Evolutionary conservation across 2,888 invertebrate species (phyloP).

Genomic region (Tetragonula carbonaria): DNA sequence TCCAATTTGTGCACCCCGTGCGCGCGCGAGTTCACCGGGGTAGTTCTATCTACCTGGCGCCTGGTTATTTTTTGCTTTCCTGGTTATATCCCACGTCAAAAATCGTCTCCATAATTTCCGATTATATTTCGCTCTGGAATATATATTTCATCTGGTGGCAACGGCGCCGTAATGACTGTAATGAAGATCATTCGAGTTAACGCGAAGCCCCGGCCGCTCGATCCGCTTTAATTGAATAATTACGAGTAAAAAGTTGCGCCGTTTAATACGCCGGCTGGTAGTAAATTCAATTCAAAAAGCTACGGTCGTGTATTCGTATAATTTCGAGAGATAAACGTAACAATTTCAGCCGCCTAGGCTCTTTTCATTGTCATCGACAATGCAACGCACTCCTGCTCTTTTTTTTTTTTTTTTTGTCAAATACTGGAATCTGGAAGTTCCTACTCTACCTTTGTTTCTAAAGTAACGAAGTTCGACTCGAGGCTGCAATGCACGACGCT

Average conservation of each 20-base stretch:
- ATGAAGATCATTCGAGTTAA: slow-evolving; percentile 22
- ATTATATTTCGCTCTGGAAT: slow-evolving; percentile 33
- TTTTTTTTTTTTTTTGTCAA: no score
- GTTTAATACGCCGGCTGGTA: background rate
- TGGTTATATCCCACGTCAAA: slow-evolving; percentile 24
- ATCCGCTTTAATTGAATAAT: slow-evolving; percentile 3
- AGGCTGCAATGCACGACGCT: no score
- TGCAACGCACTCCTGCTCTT: no score
- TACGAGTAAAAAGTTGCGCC: slow-evolving; percentile 27
- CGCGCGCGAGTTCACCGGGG: slow-evolving; percentile 56
- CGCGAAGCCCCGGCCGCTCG: background rate
- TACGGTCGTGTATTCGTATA: background rate
- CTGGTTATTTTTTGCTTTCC: slow-evolving; percentile 64
- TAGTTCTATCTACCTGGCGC: slow-evolving; percentile 63
- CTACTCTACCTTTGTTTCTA: no score
- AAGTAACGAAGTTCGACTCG: no score
- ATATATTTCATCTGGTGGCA: background rate
- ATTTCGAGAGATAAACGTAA: background rate
- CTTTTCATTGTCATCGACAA: no score
- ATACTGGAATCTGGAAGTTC: no score
- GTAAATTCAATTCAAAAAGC: background rate
- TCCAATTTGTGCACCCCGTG: slow-evolving; percentile 79
- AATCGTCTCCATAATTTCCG: slow-evolving; percentile 49
- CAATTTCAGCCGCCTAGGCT: background rate
- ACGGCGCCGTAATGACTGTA: background rate